Base-by-base conservation (phyloP, 2,888 invertebrate genomes). In the Drosophila vallismaia region DNA sequence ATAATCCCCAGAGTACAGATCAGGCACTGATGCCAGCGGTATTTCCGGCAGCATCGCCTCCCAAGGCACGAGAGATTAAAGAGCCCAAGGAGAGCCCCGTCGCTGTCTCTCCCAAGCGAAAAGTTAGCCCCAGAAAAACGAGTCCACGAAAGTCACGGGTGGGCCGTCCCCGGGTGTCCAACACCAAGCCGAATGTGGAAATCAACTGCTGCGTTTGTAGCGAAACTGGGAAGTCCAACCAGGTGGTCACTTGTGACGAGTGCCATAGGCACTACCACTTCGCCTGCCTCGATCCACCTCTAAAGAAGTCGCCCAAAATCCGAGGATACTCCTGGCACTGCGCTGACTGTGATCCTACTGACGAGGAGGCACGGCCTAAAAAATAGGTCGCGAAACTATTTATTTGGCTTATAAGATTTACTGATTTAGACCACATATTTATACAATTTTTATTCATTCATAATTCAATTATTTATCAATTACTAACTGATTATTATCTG, bases 301-400 rank as follows among this genome's bases (percentile, higher is more conserved):
- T 97, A 10, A 98, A 97, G 92, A 97, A 97, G 91, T 96, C 97
- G 67, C 98, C 98, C 1, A 98, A 98, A 93, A 95, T 96, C 86
- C 94, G 97, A 57, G 98, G 98, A 33, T 98, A 98, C 91, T 97
- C 97, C 10, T 98, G 98, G 98, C 97, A 97, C 92, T 98, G 98
- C 92, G 97, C 97, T 53, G 97, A 97, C 91, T 98, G 98, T 93
- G 98, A 98, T 93, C 96, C 97, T 67, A 97, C 97, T 86, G 97
- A 90, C 12, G 90, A 90, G 26, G 90, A 90, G 50, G 81, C 85
- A 56, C 77, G 82, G 68, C 38, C 52, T 36, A 74, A 58, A 40
- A 67, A 73, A 45, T 62, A 74, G 51, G 12, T 38, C 14, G 8
- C 48, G n/a, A 24, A 10, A 19, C 2, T 52, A 52, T 46, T 54